Evolutionary conservation across 2,113 vertebrate genomes (phyloP).

Genomic region (Vidua chalybeata): DNA sequence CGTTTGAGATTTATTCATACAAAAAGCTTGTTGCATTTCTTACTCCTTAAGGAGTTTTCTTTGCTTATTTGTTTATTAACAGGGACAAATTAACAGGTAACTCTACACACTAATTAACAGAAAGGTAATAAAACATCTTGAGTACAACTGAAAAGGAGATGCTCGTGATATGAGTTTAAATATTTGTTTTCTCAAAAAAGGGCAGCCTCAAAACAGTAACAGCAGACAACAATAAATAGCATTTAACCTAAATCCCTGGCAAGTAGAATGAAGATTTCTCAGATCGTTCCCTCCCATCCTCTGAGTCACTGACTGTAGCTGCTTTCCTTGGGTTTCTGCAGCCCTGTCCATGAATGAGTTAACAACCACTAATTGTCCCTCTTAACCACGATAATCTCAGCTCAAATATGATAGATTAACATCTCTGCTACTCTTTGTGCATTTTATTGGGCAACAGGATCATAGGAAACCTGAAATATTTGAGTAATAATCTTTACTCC

Average conservation of each 20-base stretch:
- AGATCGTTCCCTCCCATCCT: neutral
- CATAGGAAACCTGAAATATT: neutral
- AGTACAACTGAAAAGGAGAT: neutral
- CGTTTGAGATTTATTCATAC: neutral
- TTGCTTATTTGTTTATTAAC: neutral
- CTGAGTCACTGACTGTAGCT: neutral
- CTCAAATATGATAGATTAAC: neutral
- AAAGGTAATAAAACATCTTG: neutral
- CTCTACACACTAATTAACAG: neutral
- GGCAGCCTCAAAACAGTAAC: neutral
- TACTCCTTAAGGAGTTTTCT: neutral
- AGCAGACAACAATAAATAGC: neutral
- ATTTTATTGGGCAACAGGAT: neutral
- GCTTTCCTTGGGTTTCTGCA: neutral
- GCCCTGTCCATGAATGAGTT: neutral
- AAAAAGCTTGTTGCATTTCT: neutral
- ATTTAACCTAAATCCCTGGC: neutral
- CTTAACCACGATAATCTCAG: neutral
- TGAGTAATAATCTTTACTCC: neutral
- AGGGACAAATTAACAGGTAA: neutral
- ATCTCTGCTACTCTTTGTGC: neutral
- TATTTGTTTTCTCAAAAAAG: neutral
- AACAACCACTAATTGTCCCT: accelerated
- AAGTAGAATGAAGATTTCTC: neutral
- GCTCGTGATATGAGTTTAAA: neutral